Percentiles rank a stretch among this genome's conserved stretches.
Conservation (phyloP, 2,888 invertebrate genomes). For the Calameuta pallipes region DNA sequence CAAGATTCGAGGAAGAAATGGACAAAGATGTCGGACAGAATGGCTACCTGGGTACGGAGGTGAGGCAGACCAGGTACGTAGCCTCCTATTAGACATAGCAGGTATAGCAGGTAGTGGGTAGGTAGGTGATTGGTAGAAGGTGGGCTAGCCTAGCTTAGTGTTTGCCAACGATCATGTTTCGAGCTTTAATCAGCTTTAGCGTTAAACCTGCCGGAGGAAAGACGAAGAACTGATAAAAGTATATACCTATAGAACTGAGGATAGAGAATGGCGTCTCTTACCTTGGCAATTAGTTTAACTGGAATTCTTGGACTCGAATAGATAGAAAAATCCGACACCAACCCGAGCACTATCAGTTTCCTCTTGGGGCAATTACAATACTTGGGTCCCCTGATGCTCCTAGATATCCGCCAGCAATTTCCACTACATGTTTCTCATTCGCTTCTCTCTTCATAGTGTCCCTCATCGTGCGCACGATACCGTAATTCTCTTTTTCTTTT, state of each 20-base stretch:
- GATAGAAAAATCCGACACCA: background rate
- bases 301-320: background rate
- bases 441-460: background rate
- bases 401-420: background rate
- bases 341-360: background rate
- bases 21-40: background rate
- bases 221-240: background rate
- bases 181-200: background rate
- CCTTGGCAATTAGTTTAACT: background rate
- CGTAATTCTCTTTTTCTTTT: background rate
- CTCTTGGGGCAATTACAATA: background rate
- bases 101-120: background rate
- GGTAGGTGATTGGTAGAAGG: background rate
- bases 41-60: background rate
- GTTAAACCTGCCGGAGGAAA: background rate
- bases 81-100: no score
- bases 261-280: background rate
- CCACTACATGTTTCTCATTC: background rate
- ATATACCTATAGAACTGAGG: background rate
- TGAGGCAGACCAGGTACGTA: no score
- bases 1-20: background rate
- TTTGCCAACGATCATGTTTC: background rate
- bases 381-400: background rate
- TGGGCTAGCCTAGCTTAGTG: background rate
- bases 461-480: background rate